A percentile compares a stretch with the other conserved stretches of the same genome.
These are phyloP conservation scores for Chlorodrepanis virens DNA, from an alignment of 2,113 vertebrate genomes.

Conservation along the genomic window DNA sequence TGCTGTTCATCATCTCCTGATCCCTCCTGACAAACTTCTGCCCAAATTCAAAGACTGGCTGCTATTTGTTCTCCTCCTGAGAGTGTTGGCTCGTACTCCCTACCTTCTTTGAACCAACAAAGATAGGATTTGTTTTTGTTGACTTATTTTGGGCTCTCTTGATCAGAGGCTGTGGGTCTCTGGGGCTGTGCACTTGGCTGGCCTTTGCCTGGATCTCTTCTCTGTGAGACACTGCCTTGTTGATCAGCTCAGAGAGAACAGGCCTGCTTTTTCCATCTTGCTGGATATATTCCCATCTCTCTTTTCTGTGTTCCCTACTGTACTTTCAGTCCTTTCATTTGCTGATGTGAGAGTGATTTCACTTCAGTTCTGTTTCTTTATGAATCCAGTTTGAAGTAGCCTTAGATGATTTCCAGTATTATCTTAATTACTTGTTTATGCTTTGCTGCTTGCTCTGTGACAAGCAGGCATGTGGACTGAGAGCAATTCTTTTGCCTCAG, in stretches of 20 bases:
- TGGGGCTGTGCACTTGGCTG: constrained; percentile 34
- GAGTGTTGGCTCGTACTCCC: neutral
- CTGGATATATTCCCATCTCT: constrained; percentile 42
- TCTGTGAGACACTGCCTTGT: neutral
- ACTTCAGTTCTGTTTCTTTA: constrained; percentile 15
- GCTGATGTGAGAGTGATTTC: constrained; percentile 1
- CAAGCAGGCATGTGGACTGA: neutral
- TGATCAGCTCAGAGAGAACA: constrained; percentile 36
- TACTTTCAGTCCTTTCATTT: constrained; percentile 26
- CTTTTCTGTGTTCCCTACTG: neutral
- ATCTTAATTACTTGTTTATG: constrained; percentile 6
- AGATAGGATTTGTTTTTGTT: constrained; percentile 50
- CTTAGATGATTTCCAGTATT: neutral
- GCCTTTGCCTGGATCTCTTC: constrained; percentile 17
- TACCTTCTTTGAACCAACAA: constrained; percentile 9
- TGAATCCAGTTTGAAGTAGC: constrained; percentile 3
- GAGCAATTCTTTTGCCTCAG: neutral
- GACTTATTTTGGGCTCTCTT: constrained; percentile 32
- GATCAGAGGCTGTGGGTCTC: constrained; percentile 28
- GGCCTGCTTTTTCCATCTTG: constrained; percentile 41
- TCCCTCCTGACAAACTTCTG: constrained; percentile 13
- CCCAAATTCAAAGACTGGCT: constrained; percentile 11
- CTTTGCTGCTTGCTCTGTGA: neutral
- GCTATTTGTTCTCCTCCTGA: constrained; percentile 14
- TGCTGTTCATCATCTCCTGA: constrained; percentile 9